Evolutionary conservation across 2,888 invertebrate species (phyloP).

Genomic region (Nomada fabriciana): DNA sequence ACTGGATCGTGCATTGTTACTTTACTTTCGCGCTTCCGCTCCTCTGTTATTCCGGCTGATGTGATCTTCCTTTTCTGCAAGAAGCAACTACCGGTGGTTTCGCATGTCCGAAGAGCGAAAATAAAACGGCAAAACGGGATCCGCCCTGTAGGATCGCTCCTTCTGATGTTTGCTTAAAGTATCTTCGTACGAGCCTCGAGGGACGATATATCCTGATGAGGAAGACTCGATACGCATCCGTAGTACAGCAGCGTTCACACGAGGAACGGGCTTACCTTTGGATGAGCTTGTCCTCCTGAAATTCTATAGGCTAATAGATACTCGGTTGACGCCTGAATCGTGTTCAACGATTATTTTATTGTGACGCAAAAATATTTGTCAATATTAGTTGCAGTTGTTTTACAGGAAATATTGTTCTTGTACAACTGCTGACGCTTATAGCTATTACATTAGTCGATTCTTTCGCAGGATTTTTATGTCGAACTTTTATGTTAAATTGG

Average conservation of each 20-base stretch:
- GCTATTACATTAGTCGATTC: too few species aligned
- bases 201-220: constrained; percentile 57
- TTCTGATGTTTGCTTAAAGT: constrained; percentile 76
- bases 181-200: constrained; percentile 69
- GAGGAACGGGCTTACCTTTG: constrained; percentile 29
- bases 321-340: constrained; percentile 17
- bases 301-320: constrained; percentile 43
- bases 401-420: too few species aligned
- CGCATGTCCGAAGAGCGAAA: constrained; percentile 53
- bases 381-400: too few species aligned
- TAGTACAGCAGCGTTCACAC: constrained; percentile 77
- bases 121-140: constrained; percentile 60
- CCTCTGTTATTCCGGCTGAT: not conserved
- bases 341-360: not conserved
- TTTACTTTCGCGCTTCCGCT: constrained; percentile 1
- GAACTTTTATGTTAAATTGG: not conserved
- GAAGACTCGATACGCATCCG: constrained; percentile 52
- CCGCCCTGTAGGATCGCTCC: constrained; percentile 66
- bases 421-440: too few species aligned
- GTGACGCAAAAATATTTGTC: too few species aligned
- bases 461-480: not conserved
- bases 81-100: constrained; percentile 27
- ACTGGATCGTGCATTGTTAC: constrained; percentile 24
- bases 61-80: constrained; percentile 26
- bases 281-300: constrained; percentile 28